Evolutionary conservation across 2,797 vertebrate species (phyloP), one percentile per base, ranked within the genome.

Genomic region (Enteromius unitaeniatus): DNA sequence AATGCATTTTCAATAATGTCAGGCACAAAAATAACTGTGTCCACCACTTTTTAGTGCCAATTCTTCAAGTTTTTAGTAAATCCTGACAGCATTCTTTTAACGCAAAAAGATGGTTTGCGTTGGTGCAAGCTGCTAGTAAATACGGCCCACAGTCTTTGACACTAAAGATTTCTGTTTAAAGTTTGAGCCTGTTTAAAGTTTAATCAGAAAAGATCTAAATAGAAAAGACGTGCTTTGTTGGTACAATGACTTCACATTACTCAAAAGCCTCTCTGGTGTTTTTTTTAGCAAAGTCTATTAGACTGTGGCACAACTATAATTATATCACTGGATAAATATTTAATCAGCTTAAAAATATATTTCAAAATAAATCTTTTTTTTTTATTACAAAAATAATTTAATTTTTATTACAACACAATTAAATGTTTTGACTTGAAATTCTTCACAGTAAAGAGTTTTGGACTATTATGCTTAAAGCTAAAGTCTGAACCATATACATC

Each of bases 231-330:
- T 67, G 31, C 21, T 68, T 60, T 37, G 13, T 51, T 79, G 28
- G 28, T 75, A 55, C 15, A 75, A 68, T 79, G 78, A 47, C 31
- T 40, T 65, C 10, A 65, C 47, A 21, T 65, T 78, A 49, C 42
- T 65, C 42, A 49, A 31, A 78, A 77, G 15, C 15, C 37, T 45
- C 4, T 60, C 5, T 23, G 37, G 75, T 62, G 37, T 60, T 19
- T 76, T 19, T 76, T 60, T 23, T 15, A 76, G 31, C 60, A 34
- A 4, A 19, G 9, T 40, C 8, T 42, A 45, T 26, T 77, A 77
- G 74, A 47, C 40, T 58, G 21, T 17, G 51, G 49, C 51, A 78
- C 19, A 34, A 49, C 60, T 65, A 28, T 14, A 78, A 64, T 26
- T 45, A 37, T 6, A 53, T 74, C 2, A 13, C 15, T 62, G 28